These are phyloP conservation scores for Orthonychiurus folsomi DNA, from an alignment of 2,888 invertebrate species.

Conservation along the genomic window DNA sequence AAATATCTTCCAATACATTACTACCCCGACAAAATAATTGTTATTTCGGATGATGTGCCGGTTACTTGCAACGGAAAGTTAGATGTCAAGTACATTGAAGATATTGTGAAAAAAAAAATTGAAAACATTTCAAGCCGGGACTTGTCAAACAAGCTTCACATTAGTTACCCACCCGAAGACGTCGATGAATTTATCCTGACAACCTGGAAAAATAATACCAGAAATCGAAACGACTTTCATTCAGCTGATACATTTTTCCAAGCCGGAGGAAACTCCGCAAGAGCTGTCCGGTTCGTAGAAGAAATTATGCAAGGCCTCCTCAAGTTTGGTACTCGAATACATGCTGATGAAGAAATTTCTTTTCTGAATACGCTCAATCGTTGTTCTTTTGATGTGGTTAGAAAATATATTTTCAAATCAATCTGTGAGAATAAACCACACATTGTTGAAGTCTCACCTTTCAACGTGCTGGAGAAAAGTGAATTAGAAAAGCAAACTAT, in stretches of 20 bases:
- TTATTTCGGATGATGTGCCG: conserved; percentile 52
- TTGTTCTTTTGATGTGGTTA: background rate
- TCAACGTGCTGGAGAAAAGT: background rate
- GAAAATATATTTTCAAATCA: background rate
- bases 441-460: background rate
- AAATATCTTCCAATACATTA: conserved; percentile 17
- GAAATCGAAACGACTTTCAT: background rate
- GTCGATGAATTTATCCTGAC: conserved; percentile 12
- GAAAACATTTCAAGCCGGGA: background rate
- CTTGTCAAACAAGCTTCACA: background rate
- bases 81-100: conserved; percentile 41
- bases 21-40: conserved; percentile 41
- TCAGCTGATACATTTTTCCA: background rate
- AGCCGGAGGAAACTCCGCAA: conserved; percentile 64
- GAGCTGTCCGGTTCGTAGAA: conserved; percentile 56
- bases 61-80: conserved; percentile 63
- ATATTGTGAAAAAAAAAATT: background rate
- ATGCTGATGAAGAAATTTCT: conserved; percentile 44
- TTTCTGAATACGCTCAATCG: conserved; percentile 46
- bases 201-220: conserved; percentile 20
- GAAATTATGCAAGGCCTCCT: conserved; percentile 47
- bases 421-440: background rate
- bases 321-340: conserved; percentile 26
- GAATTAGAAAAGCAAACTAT: background rate
- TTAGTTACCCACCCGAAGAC: background rate